Percentiles rank a stretch among this genome's conserved stretches.
phyloP scores from a whole-genome alignment of 2,797 vertebrate genomes.

The Malacoctenus gilli region DNA sequence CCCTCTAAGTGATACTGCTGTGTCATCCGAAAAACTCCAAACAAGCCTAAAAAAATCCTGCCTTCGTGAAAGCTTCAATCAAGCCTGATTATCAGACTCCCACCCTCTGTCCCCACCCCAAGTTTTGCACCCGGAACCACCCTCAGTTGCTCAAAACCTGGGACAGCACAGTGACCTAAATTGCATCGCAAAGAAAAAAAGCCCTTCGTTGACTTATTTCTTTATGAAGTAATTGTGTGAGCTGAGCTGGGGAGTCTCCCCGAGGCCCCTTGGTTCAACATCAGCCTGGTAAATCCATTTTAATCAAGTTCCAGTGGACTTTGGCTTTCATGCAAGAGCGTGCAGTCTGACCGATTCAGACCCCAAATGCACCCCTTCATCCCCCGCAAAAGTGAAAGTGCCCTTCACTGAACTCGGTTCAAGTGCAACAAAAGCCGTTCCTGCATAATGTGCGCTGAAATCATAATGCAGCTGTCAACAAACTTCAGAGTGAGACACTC shows the following conservation, averaged over 20 bases:
- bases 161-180: slow-evolving; percentile 31
- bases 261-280: slow-evolving; percentile 50
- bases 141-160: slow-evolving; percentile 37
- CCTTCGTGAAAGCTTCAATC: slow-evolving; percentile 15
- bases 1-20: slow-evolving; percentile 12
- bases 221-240: slow-evolving; percentile 57
- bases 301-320: slow-evolving; percentile 56
- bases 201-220: slow-evolving; percentile 54
- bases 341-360: slow-evolving; percentile 26
- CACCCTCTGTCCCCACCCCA: slow-evolving; percentile 17
- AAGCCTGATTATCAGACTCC: slow-evolving; percentile 23
- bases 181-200: slow-evolving; percentile 37
- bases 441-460: no score
- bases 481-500: no score
- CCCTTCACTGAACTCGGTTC: slow-evolving; percentile 6
- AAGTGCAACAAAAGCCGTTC: no score
- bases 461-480: no score
- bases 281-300: slow-evolving; percentile 63
- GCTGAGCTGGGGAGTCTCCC: slow-evolving; percentile 58
- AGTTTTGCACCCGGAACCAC: slow-evolving; percentile 45
- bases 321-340: slow-evolving; percentile 24
- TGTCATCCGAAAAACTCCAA: slow-evolving; percentile 19
- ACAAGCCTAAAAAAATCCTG: slow-evolving; percentile 8
- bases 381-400: background rate
- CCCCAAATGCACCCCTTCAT: slow-evolving; percentile 1